phyloP scores from a whole-genome alignment of 2,888 invertebrate species.

The Eupithecia dodoneata region DNA sequence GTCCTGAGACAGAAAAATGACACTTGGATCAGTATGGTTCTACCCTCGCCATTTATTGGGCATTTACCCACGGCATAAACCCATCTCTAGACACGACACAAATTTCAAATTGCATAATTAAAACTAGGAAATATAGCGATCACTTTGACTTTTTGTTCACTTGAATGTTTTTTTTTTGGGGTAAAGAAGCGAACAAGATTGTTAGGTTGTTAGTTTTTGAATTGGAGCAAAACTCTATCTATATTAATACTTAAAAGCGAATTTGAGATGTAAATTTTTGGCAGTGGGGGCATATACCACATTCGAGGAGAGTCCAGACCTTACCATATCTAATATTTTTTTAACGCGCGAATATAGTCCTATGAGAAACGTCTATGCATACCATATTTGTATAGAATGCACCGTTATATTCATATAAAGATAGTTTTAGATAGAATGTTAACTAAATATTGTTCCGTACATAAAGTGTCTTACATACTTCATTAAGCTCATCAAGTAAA shows the following conservation, averaged over 20 bases:
- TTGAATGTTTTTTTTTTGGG: too few species aligned
- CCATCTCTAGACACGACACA: too few species aligned
- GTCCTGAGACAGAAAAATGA: too few species aligned
- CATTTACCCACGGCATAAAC: too few species aligned
- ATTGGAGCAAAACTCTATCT: too few species aligned
- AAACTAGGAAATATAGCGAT: too few species aligned
- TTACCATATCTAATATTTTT: conserved; percentile 51
- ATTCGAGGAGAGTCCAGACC: neutral
- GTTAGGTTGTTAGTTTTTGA: too few species aligned
- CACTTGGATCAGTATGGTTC: too few species aligned
- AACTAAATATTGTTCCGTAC: conserved; percentile 22
- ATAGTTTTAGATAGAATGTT: conserved; percentile 15
- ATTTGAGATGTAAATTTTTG: neutral
- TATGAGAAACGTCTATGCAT: conserved; percentile 12
- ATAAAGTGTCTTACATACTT: conserved; percentile 24
- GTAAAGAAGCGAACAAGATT: too few species aligned
- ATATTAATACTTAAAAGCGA: neutral
- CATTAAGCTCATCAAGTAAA: neutral
- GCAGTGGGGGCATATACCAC: neutral
- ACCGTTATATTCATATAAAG: conserved; percentile 6
- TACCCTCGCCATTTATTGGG: too few species aligned
- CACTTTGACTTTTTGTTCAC: too few species aligned
- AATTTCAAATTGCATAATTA: too few species aligned
- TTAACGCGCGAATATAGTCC: conserved; percentile 51
- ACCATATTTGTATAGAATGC: conserved; percentile 12